Conservation (phyloP, 2,888 invertebrate genomes). For the Tenthredo livida region DNA sequence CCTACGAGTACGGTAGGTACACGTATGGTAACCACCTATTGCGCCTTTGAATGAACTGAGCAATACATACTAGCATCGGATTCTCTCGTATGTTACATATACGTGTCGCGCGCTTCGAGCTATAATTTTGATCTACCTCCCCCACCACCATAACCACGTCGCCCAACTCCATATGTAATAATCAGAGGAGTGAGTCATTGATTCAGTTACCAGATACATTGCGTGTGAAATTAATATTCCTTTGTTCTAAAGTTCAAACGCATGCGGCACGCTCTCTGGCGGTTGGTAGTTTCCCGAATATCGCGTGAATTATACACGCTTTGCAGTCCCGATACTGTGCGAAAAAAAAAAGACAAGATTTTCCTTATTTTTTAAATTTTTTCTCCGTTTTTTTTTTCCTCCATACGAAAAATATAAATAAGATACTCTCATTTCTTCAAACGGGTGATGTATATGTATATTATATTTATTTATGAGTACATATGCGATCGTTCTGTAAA, state of each 20-base stretch:
- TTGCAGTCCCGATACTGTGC: neutral
- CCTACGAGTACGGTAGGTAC: neutral
- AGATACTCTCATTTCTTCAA: neutral
- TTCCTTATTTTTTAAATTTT: neutral
- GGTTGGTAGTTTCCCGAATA: slow-evolving; percentile 11
- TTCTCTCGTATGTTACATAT: neutral
- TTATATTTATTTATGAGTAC: neutral
- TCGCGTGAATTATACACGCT: neutral
- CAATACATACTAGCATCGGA: neutral
- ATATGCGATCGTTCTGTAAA: neutral
- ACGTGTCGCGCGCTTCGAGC: slow-evolving; percentile 50
- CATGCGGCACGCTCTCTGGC: slow-evolving; percentile 3
- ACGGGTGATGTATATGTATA: neutral
- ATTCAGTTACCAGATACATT: slow-evolving; percentile 66
- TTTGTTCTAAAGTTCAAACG: slow-evolving; percentile 58
- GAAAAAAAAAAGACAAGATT: too few species aligned
- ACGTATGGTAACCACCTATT: slow-evolving; percentile 5
- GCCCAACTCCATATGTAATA: slow-evolving; percentile 65
- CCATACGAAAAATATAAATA: neutral
- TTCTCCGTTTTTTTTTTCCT: neutral
- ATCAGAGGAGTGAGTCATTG: slow-evolving; percentile 70
- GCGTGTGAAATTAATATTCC: slow-evolving; percentile 64
- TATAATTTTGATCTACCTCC: slow-evolving; percentile 57
- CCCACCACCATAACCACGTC: slow-evolving; percentile 54
- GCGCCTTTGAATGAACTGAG: slow-evolving; percentile 35